Evolutionary conservation across 2,797 vertebrate genomes (phyloP).

Genomic region (Gymnopithys bicolor): DNA sequence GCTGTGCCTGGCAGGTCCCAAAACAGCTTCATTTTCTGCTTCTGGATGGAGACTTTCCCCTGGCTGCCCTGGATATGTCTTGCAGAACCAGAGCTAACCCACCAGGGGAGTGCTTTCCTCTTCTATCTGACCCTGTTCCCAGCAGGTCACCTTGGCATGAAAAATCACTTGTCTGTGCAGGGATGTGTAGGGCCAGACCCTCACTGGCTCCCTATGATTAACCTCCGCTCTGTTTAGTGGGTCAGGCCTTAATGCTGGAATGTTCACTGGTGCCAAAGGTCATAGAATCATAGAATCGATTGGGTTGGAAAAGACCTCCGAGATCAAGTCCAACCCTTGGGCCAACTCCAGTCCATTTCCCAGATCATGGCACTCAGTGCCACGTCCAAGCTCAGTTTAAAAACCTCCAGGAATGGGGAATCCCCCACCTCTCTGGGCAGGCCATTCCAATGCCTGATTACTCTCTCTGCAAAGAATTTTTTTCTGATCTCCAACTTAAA

Average conservation of each 20-base stretch:
- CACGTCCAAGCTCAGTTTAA: no score
- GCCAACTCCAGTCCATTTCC: no score
- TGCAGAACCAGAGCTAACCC: neutral
- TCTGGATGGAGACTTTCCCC: neutral
- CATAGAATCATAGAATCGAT: no score
- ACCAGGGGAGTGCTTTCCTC: neutral
- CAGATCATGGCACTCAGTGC: no score
- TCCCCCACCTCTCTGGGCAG: no score
- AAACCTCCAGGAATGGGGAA: no score
- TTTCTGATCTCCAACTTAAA: no score
- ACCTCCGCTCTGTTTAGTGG: neutral
- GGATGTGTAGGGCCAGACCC: neutral
- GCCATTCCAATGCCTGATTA: no score
- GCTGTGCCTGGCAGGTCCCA: neutral
- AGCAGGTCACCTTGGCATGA: neutral
- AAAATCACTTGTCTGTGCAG: neutral
- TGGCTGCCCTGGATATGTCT: fast-evolving
- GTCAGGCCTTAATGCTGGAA: neutral
- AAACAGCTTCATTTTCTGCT: neutral
- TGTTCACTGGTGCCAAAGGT: neutral
- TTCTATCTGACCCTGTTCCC: neutral
- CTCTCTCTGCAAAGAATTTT: no score
- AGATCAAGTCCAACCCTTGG: no score
- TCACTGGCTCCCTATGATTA: neutral
- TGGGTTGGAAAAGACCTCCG: no score